Evolutionary conservation across 2,113 vertebrate species (phyloP), one percentile per base, ranked within the genome.

Genomic region (Epinephelus lanceolatus): DNA sequence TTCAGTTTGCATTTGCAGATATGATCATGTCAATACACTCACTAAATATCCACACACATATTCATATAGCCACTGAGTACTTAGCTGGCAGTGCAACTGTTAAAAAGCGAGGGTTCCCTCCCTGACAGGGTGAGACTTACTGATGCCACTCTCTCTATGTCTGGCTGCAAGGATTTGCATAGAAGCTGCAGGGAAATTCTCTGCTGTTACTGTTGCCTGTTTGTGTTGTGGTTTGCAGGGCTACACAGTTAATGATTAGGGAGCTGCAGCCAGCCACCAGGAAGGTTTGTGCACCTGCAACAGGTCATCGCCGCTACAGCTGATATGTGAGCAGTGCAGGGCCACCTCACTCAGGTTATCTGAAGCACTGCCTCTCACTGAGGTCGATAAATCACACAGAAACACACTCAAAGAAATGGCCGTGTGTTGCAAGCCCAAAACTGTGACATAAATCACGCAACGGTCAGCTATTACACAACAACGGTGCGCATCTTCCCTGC

Each of bases 261-360:
- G 57, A 81, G 61, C 30, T 49, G 69, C 75, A 52, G 73, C 60
- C 1, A 75, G 73, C 60, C 1, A 75, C 57, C 75, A 77, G 78
- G 55, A 71, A 83, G 69, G 37, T 69, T 57, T 57, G 2, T 72
- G 86, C 90, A 92, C 92, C 92, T 93, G 90, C 86, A 91, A 68
- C 78, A 83, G 88, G 86, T 83, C 86, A 62, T 27, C 23, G 2
- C 17, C 23, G 40, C n/a, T 60, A 23, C 49, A 17, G 73, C 76
- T 57, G 65, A 73, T 23, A n/a, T 27, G 67, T 13, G 60, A 23
- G 27, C 52, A 42, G 40, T 23, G 45, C 66, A 78, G 77, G 57
- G 59, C 8, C 79, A 82, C 72, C 45, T 33, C 55, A 25, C 76
- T 60, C 71, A 1, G 14, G 27, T 60, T 45, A 23, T 37, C 8